phyloP scores from a whole-genome alignment of 2,113 vertebrate species.

The Rhinichthys klamathensis region DNA sequence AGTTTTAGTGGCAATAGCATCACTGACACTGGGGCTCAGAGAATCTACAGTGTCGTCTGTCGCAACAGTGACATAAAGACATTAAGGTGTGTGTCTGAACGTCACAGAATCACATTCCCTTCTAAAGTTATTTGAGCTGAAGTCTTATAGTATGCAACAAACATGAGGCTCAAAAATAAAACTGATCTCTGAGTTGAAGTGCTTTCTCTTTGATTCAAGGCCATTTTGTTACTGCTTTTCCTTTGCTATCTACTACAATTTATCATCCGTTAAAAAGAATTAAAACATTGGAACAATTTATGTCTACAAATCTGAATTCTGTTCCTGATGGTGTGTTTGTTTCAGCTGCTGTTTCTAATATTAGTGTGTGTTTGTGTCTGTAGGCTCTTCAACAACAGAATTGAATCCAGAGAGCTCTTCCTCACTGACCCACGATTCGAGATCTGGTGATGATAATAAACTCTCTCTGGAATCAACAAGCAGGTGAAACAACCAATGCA shows the following conservation, averaged over 20 bases:
- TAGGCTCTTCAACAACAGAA: conserved; percentile 52
- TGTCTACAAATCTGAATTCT: background rate
- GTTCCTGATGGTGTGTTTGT: background rate
- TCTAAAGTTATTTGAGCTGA: background rate
- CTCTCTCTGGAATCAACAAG: background rate
- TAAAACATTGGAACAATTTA: background rate
- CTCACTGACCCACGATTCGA: conserved; percentile 31
- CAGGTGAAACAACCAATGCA: background rate
- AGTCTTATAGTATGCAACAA: too few species aligned
- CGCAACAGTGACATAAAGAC: conserved; percentile 29
- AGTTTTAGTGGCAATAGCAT: conserved; percentile 59
- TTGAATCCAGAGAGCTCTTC: conserved; percentile 3
- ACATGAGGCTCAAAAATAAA: too few species aligned
- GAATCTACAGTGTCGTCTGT: conserved; percentile 28
- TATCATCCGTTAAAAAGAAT: background rate
- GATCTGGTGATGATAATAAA: conserved; percentile 39
- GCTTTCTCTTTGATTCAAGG: background rate
- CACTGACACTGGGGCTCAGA: conserved; percentile 50
- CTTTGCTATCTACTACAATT: too few species aligned
- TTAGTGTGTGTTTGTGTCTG: background rate
- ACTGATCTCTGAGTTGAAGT: background rate
- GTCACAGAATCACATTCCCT: too few species aligned
- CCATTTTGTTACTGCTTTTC: background rate
- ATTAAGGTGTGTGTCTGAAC: conserved; percentile 49
- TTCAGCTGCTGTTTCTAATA: background rate